Percentiles rank a stretch among this genome's conserved stretches.
These are phyloP conservation scores for Hippolais icterina DNA, from an alignment of 2,113 vertebrate genomes.

Conservation along the genomic window DNA sequence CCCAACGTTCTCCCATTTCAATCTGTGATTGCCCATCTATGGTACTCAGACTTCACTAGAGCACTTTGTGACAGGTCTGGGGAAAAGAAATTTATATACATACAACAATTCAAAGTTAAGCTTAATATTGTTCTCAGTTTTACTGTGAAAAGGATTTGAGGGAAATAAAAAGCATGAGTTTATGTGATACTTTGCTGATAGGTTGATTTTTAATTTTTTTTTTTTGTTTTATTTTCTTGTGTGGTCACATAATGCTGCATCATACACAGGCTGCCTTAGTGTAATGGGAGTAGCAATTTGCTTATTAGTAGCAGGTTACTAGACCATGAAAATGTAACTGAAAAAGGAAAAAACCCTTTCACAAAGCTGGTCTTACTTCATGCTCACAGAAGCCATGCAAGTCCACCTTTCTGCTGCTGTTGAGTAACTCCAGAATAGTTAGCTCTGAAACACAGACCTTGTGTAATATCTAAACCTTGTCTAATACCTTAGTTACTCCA, in stretches of 20 bases:
- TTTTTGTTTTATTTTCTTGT: not conserved
- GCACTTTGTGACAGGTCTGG: not conserved
- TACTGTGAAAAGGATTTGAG: not conserved
- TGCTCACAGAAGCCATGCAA: not conserved
- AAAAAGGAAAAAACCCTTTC: not conserved
- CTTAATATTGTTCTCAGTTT: not conserved
- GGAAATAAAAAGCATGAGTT: not conserved
- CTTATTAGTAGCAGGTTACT: not conserved
- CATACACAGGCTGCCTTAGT: not conserved
- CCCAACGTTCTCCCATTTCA: not conserved
- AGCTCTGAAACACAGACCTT: not conserved
- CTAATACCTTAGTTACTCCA: conserved; percentile 10
- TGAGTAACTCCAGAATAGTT: not conserved
- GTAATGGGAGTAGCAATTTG: not conserved
- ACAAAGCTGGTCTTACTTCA: not conserved
- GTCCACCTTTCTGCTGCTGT: not conserved
- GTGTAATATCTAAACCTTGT: not conserved
- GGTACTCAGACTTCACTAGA: not conserved
- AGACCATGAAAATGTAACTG: not conserved
- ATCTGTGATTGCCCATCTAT: not conserved
- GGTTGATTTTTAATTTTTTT: not conserved
- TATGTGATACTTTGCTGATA: not conserved
- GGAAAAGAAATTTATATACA: not conserved
- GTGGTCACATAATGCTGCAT: not conserved
- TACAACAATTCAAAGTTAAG: not conserved